A percentile compares a stretch with the other conserved stretches of the same genome.
Evolutionary conservation across 2,888 invertebrate species (phyloP).

Genomic region (Maniola hyperantus): DNA sequence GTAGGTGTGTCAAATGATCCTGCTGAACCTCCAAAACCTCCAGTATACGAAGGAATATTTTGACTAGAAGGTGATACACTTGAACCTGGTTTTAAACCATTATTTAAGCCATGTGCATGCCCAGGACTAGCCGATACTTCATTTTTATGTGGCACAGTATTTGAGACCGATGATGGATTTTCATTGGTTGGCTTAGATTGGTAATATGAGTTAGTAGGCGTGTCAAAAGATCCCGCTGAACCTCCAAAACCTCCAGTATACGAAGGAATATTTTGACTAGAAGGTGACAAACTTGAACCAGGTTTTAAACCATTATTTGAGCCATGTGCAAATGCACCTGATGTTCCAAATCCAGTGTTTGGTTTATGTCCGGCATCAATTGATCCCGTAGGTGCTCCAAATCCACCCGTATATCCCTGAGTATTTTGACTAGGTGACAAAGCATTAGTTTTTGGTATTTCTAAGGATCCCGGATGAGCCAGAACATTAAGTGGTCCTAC

Average conservation of each 20-base stretch:
- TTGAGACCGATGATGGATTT: background rate
- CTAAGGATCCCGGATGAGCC: slow-evolving; percentile 14
- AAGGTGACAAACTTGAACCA: background rate
- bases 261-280: slow-evolving; percentile 11
- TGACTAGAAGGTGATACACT: slow-evolving; percentile 2
- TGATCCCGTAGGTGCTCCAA: slow-evolving; percentile 36
- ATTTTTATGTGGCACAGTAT: background rate
- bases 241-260: slow-evolving; percentile 22
- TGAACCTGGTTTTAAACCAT: no score
- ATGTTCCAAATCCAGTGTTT: slow-evolving; percentile 4
- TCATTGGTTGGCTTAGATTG: slow-evolving; percentile 8
- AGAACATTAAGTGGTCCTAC: slow-evolving; percentile 8
- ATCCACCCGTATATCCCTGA: slow-evolving; percentile 39
- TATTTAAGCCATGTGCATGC: background rate
- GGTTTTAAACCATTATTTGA: background rate
- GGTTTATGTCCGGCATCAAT: slow-evolving; percentile 9
- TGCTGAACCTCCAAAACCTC: slow-evolving; percentile 17
- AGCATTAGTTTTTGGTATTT: slow-evolving; percentile 16
- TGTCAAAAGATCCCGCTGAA: slow-evolving; percentile 8
- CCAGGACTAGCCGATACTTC: slow-evolving; percentile 6
- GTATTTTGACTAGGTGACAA: slow-evolving; percentile 26
- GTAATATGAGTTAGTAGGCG: slow-evolving; percentile 4
- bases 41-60: slow-evolving; percentile 14
- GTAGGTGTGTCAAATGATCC: slow-evolving; percentile 13
- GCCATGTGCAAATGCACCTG: background rate